Percentiles rank a stretch among this genome's conserved stretches.
Evolutionary conservation across 1,140 invertebrate genomes (phyloP).

Genomic region (Pantala flavescens): DNA sequence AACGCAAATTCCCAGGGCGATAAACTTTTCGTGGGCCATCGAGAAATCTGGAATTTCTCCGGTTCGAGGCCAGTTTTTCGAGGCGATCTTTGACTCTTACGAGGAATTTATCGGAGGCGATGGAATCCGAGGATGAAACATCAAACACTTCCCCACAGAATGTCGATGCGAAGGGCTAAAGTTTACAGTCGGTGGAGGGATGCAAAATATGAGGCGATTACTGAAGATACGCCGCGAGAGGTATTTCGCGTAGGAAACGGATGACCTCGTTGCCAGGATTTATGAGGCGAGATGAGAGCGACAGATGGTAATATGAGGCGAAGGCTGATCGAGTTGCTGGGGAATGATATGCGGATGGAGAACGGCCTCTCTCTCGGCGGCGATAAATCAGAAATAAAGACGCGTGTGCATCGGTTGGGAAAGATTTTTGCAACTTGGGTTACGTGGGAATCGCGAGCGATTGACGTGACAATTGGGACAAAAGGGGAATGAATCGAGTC

Average conservation of each 20-base stretch:
- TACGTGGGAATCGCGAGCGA: too few species aligned
- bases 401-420: too few species aligned
- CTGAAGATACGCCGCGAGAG: too few species aligned
- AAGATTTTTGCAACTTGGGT: too few species aligned
- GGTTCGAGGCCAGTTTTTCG: neutral
- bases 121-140: neutral
- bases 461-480: too few species aligned
- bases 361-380: too few species aligned
- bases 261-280: neutral
- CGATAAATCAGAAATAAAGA: too few species aligned
- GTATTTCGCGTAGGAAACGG: neutral
- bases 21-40: neutral
- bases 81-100: neutral
- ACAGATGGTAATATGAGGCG: neutral
- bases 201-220: too few species aligned
- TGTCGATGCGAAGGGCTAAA: neutral
- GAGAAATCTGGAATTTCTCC: neutral
- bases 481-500: too few species aligned
- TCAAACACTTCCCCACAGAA: neutral
- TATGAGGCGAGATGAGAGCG: constrained; percentile 1
- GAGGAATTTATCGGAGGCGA: neutral
- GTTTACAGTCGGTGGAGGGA: neutral
- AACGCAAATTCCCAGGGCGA: neutral
- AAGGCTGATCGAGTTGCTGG: neutral
- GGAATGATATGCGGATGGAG: neutral